These are phyloP conservation scores for Strigamia crassipes DNA, from an alignment of 2,888 invertebrate species.

Conservation along the genomic window DNA sequence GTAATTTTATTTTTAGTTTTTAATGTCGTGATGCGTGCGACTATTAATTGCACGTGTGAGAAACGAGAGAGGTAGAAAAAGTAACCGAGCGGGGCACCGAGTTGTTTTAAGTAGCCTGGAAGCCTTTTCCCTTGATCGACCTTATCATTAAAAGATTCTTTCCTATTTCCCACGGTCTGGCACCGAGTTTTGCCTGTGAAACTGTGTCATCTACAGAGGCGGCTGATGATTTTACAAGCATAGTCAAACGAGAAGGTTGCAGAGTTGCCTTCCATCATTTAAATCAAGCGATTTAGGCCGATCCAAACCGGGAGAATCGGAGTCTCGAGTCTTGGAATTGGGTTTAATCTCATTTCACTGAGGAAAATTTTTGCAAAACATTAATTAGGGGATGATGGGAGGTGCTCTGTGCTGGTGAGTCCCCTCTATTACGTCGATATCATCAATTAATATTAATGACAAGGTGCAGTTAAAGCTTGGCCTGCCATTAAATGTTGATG, in stretches of 20 bases:
- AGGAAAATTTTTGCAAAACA: not conserved
- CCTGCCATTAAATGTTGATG: constrained; percentile 21
- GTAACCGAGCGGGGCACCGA: not conserved
- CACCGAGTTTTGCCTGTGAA: not conserved
- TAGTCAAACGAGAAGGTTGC: not conserved
- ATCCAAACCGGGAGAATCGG: not conserved
- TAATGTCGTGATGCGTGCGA: not conserved
- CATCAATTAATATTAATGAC: constrained; percentile 30
- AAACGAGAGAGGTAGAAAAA: not conserved
- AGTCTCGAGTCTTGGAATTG: not conserved
- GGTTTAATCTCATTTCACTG: not conserved
- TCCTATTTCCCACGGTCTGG: constrained; percentile 27
- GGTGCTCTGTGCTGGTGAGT: not conserved
- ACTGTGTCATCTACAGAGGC: constrained; percentile 3
- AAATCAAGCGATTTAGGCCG: not conserved
- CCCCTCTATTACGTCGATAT: constrained; percentile 11
- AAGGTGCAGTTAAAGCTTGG: not conserved
- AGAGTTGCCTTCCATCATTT: not conserved
- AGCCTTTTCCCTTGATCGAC: constrained; percentile 13
- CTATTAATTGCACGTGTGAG: not conserved
- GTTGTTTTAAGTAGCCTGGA: constrained; percentile 9
- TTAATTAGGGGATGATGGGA: not conserved
- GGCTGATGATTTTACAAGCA: not conserved
- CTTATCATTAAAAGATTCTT: constrained; percentile 30
- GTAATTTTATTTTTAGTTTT: not conserved